Conservation (phyloP, 2,888 invertebrate species). For the Nymphalis urticae region DNA sequence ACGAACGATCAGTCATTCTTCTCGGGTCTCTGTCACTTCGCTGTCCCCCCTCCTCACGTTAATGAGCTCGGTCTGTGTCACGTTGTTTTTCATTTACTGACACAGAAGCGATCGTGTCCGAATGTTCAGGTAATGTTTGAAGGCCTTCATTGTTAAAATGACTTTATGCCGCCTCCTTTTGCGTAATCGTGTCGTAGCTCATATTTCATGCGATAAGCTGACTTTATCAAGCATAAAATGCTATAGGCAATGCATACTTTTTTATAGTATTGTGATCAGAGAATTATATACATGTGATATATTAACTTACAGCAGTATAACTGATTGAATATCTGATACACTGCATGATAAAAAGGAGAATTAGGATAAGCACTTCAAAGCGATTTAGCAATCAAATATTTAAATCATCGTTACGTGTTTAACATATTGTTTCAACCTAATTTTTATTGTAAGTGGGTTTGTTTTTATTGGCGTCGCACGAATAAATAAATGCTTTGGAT, state of each 20-base stretch:
- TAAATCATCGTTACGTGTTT: constrained; percentile 7
- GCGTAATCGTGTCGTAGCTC: constrained; percentile 11
- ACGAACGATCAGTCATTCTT: constrained; percentile 75
- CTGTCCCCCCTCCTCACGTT: constrained; percentile 51
- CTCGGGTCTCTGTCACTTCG: constrained; percentile 63
- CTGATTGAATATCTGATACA: neutral
- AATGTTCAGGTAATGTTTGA: constrained; percentile 27
- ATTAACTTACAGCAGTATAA: neutral
- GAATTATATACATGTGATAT: neutral
- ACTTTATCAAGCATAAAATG: neutral
- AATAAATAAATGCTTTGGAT: neutral
- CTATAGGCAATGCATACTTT: neutral
- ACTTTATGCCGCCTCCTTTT: constrained; percentile 9
- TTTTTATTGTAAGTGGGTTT: neutral
- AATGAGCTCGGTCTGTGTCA: constrained; percentile 69
- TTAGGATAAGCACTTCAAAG: constrained; percentile 9
- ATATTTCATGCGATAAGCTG: constrained; percentile 13
- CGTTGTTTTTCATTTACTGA: constrained; percentile 45
- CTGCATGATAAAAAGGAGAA: neutral
- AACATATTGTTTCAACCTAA: constrained; percentile 20
- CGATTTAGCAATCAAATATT: constrained; percentile 11
- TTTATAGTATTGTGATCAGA: neutral
- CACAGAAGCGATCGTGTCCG: constrained; percentile 31
- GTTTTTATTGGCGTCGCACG: neutral
- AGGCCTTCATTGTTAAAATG: constrained; percentile 19